Evolutionary conservation across 2,888 invertebrate genomes (phyloP).

Genomic region (Microctonus aethiopoides): DNA sequence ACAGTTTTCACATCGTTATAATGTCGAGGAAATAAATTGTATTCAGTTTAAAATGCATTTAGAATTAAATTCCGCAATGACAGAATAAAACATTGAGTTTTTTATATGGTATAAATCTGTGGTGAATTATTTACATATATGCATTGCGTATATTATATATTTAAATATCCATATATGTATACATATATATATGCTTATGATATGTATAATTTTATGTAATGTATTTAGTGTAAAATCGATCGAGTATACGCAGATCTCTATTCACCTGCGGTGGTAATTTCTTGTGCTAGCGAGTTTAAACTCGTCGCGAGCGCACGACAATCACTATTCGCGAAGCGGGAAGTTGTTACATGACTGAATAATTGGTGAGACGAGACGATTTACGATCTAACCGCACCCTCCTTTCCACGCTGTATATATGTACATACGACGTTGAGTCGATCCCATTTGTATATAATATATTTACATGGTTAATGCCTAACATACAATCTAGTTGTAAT

Average conservation of each 20-base stretch:
- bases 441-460: not conserved
- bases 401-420: conserved; percentile 21
- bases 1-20: conserved; percentile 14
- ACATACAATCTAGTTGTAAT: not conserved
- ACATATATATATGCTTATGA: not conserved
- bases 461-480: too few relatives aligned
- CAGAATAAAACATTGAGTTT: not conserved
- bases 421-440: conserved; percentile 40
- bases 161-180: too few relatives aligned
- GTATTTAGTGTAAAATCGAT: not conserved
- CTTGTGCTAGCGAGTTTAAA: not conserved
- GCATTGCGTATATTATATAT: not conserved
- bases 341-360: conserved; percentile 34
- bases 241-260: not conserved
- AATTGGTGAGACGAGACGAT: conserved; percentile 33
- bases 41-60: not conserved
- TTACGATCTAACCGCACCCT: conserved; percentile 37
- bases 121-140: too few relatives aligned
- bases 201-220: not conserved
- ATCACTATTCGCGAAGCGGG: conserved; percentile 18
- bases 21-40: not conserved
- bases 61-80: conserved; percentile 11
- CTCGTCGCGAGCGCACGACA: not conserved
- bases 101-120: not conserved
- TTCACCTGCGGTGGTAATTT: not conserved